These are phyloP conservation scores for Sesia bembeciformis DNA, from an alignment of 2,888 invertebrate genomes.

Conservation along the genomic window DNA sequence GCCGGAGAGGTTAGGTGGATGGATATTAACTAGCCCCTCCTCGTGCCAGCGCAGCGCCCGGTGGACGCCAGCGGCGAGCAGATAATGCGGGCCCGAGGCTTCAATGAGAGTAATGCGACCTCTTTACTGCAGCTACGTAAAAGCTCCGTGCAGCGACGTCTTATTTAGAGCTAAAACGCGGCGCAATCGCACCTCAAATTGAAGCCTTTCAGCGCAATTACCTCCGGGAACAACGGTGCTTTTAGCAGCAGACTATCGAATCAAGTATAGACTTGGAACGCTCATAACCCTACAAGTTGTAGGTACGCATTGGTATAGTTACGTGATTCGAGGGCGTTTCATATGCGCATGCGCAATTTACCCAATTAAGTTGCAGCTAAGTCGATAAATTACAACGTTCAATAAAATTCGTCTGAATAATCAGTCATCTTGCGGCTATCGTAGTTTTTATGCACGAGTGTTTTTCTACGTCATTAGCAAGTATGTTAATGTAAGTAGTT, in stretches of 20 bases:
- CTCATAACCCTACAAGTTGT: constrained; percentile 23
- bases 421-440: background rate
- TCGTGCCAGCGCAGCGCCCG: background rate
- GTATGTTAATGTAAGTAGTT: too few species aligned
- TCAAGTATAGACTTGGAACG: constrained; percentile 37
- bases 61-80: constrained; percentile 8
- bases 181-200: constrained; percentile 58
- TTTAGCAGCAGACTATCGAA: constrained; percentile 53
- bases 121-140: constrained; percentile 36
- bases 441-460: background rate
- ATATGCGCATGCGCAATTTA: background rate
- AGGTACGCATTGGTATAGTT: constrained; percentile 30
- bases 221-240: constrained; percentile 36
- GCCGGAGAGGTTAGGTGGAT: too few species aligned
- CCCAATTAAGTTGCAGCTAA: constrained; percentile 10
- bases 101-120: constrained; percentile 64
- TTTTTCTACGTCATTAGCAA: background rate
- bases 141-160: constrained; percentile 56
- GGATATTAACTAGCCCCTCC: too few species aligned
- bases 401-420: background rate
- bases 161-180: constrained; percentile 63
- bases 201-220: constrained; percentile 67
- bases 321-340: constrained; percentile 14
- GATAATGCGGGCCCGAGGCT: constrained; percentile 58
- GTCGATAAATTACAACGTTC: background rate